Evolutionary conservation across 2,888 invertebrate species (phyloP).

Genomic region (Toxonevra muliebris): DNA sequence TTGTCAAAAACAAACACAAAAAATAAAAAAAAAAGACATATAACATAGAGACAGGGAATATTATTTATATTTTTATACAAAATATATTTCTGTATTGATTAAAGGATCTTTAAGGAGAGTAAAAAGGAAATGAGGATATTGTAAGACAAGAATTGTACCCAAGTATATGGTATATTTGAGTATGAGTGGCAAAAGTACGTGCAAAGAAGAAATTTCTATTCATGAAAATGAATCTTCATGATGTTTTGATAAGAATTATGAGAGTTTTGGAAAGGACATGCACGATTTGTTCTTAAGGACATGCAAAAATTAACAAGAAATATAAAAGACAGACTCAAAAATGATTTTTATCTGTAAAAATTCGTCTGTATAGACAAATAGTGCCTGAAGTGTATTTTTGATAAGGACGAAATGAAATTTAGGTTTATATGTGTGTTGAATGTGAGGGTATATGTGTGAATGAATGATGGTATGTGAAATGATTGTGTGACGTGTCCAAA

Average conservation of each 20-base stretch:
- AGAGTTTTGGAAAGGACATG: slow-evolving; percentile 8
- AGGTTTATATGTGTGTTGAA: too few relatives aligned
- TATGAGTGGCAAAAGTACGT: too few relatives aligned
- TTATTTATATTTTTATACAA: slow-evolving; percentile 18
- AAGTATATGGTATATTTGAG: too few relatives aligned
- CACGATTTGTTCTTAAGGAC: slow-evolving; percentile 11
- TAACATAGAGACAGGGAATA: slow-evolving; percentile 10
- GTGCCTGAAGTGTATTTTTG: too few relatives aligned
- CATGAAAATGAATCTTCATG: too few relatives aligned
- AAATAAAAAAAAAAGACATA: slow-evolving; percentile 27
- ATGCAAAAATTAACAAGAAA: slow-evolving; percentile 1
- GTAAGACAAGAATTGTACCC: too few relatives aligned
- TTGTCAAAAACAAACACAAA: slow-evolving; percentile 41
- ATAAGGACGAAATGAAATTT: too few relatives aligned
- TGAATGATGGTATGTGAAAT: not conserved
- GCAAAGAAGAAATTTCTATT: too few relatives aligned
- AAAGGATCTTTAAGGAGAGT: not conserved
- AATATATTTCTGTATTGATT: slow-evolving; percentile 5
- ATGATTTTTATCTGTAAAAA: too few relatives aligned
- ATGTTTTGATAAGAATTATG: slow-evolving; percentile 9
- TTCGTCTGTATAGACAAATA: too few relatives aligned
- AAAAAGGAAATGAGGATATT: too few relatives aligned
- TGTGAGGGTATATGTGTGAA: too few relatives aligned
- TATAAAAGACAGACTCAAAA: not conserved
- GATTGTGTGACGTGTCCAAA: slow-evolving; percentile 2